Evolutionary conservation across 2,888 invertebrate genomes (phyloP).

Genomic region (Clusia tigrina): DNA sequence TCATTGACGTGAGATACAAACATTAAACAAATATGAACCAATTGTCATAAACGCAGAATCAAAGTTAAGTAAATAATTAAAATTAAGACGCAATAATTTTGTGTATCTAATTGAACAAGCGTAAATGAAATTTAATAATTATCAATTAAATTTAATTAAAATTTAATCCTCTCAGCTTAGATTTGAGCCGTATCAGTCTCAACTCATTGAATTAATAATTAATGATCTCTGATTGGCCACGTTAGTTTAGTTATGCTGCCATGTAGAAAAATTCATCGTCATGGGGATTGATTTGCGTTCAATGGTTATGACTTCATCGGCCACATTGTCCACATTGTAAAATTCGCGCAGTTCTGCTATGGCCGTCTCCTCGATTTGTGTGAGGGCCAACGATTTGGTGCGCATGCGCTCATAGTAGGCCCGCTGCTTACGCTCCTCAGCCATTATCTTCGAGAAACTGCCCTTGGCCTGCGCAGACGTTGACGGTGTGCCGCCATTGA

Average conservation of each 20-base stretch:
- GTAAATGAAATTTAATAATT: too few relatives aligned
- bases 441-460: slow-evolving; percentile 70
- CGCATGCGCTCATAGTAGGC: slow-evolving; percentile 76
- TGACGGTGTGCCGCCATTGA: slow-evolving; percentile 32
- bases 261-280: slow-evolving; percentile 59
- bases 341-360: slow-evolving; percentile 79
- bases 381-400: slow-evolving; percentile 76
- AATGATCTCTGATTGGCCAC: neutral
- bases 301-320: slow-evolving; percentile 79
- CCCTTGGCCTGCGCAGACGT: slow-evolving; percentile 36
- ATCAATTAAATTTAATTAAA: too few relatives aligned
- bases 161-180: too few relatives aligned
- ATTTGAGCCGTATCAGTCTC: too few relatives aligned
- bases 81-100: too few relatives aligned
- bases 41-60: neutral
- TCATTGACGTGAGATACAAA: too few relatives aligned
- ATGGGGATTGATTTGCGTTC: slow-evolving; percentile 49
- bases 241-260: slow-evolving; percentile 50
- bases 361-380: slow-evolving; percentile 89
- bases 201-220: too few relatives aligned
- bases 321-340: slow-evolving; percentile 75
- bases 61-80: neutral
- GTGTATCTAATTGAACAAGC: too few relatives aligned
- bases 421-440: slow-evolving; percentile 77
- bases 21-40: too few relatives aligned